Base-by-base conservation (phyloP, 2,888 invertebrate species). In the Xestia c-nigrum region DNA sequence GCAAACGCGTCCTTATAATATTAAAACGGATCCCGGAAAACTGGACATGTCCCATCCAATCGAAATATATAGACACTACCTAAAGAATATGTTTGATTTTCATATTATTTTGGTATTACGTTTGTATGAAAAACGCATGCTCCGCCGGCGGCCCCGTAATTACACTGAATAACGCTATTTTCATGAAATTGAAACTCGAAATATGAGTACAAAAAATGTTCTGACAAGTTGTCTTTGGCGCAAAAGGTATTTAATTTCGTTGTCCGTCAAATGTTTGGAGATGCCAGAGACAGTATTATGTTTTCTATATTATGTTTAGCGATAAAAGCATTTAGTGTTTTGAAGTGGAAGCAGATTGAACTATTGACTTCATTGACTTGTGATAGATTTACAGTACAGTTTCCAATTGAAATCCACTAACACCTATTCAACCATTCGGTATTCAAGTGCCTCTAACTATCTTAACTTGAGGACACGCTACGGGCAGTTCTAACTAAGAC, bases 401-500 rank as follows among this genome's bases (percentile, higher is more conserved):
- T 61, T 65, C 47, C 31, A 67, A 74, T 73, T 76, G 64, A 76
- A 76, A 83, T 74, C 38, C 19, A 21, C 38, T 40, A 55, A 65
- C 68, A 69, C n/a, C 12, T 64, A 63, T 21, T 55, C 67, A 72
- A 55, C 65, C 55, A 72, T 74, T 63, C 52, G 46, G 52, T 31
- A 57, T 74, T 64, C 57, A 72, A 76, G 67, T 80, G 52, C 24
- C 38, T 46, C 47, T 61, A 85, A 85, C 82, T 66, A 52, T 61
- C 66, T 63, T 59, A 69, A 74, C 67, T 81, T 19, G 47, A 68
- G 69, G 52, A 81, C 77, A 64, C 38, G 63, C 70, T 73, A 31
- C 59, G 55, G 78, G 66, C 55, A 74, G 78, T 55, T 24, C 71
- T 67, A 72, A 78, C 79, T 70, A 66, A 85, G 83, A 85, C 85